Base-by-base conservation (phyloP, 2,113 vertebrate species). In the Hippocampus zosterae region DNA sequence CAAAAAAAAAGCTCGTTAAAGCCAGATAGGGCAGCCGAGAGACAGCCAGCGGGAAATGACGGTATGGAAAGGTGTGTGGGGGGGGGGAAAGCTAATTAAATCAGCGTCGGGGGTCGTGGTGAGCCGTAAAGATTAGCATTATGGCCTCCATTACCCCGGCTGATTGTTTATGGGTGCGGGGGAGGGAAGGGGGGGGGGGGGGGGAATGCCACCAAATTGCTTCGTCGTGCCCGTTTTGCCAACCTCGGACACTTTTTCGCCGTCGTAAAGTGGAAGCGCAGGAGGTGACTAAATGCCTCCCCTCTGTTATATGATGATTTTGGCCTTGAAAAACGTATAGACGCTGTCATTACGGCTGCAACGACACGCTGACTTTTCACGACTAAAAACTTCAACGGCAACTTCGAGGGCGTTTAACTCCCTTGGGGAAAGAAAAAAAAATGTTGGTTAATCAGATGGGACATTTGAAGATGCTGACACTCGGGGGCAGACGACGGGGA, bases 121-220 rank as follows among this genome's bases (percentile, higher is more conserved):
- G 88, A 81, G 77, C 81, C 42, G 76, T 90, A 90, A 90, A 90
- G 88, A 90, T 90, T 88, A 88, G 80, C 85, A 88, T 90, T 90
- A 90, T 88, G 87, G 77, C 82, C 87, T 88, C 84, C 87, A 90
- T 88, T 88, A 88, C 83, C 70, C 77, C 21, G 60, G 77, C 68
- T 86, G 72, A 83, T 85, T 86, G 88, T 84, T 83, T 84, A 72
- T 83, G 79, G 72, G 68, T 50, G 78, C 41, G 55, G 68, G 71
- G 60, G 46, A 18, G 29, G n/a, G 5, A n/a, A 25, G 2, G 53
- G 67, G 67, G 65, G 55, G 77, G 75, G 70, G 55, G 77, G 75
- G 71, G 55, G 63, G 71, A 16, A 65, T 71, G 71, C 72, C 78
- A 81, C 78, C 70, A 83, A 84, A 87, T 83, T 74, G 72, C 84